Percentiles rank a stretch among this genome's conserved stretches.
phyloP scores from a whole-genome alignment of 2,113 vertebrate species.

The Athene noctua region DNA sequence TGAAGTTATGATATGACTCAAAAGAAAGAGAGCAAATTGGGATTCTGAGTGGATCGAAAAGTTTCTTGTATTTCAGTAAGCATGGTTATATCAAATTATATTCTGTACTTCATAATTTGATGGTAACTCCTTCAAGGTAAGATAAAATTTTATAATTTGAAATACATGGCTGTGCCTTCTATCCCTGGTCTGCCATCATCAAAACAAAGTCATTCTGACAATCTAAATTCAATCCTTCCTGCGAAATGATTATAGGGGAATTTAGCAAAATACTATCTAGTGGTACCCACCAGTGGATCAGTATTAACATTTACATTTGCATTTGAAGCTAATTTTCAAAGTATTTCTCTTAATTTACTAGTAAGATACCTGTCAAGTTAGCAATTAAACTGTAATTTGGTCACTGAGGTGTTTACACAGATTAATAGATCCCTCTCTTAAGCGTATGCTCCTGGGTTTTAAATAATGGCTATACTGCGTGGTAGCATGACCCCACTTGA shows the following conservation, averaged over 20 bases:
- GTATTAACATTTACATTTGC: conserved; percentile 47
- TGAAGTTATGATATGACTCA: neutral
- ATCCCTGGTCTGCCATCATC: neutral
- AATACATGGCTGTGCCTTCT: neutral
- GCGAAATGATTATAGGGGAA: neutral
- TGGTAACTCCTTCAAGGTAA: neutral
- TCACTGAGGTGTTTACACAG: conserved; percentile 67
- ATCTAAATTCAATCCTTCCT: neutral
- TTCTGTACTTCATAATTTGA: neutral
- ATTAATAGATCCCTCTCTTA: conserved; percentile 71
- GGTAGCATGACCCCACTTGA: conserved; percentile 75
- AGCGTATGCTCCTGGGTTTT: conserved; percentile 47
- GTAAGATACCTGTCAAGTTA: conserved; percentile 56
- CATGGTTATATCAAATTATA: neutral
- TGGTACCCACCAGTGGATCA: conserved; percentile 22
- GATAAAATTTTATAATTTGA: neutral
- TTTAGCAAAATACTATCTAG: conserved; percentile 4
- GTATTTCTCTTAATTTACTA: conserved; percentile 47
- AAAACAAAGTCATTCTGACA: conserved; percentile 14
- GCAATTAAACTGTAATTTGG: conserved; percentile 71
- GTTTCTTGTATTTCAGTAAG: neutral
- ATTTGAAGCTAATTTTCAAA: conserved; percentile 59
- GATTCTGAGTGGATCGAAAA: neutral
- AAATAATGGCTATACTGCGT: conserved; percentile 72
- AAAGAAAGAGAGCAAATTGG: neutral